Evolutionary conservation across 2,888 invertebrate genomes (phyloP).

Genomic region (Seladonia tumulorum): DNA sequence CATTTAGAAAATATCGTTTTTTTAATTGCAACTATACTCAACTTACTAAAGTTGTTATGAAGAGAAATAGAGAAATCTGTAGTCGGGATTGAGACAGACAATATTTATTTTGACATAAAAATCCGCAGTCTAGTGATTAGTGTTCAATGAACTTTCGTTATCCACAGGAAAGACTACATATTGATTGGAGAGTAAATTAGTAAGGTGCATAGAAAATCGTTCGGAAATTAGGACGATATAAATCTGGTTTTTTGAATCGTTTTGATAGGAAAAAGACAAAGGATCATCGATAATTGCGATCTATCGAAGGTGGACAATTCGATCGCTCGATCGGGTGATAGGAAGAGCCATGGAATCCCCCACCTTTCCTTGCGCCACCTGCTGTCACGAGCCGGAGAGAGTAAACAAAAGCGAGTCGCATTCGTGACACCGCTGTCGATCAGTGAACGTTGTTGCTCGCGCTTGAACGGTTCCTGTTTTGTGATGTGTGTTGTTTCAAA

Average conservation of each 20-base stretch:
- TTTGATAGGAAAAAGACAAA: background rate
- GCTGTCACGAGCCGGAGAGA: constrained; percentile 49
- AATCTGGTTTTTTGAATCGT: background rate
- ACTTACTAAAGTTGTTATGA: no score
- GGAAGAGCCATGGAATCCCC: constrained; percentile 3
- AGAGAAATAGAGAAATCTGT: no score
- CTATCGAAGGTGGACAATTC: background rate
- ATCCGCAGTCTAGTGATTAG: background rate
- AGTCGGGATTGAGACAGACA: no score
- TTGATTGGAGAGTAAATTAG: background rate
- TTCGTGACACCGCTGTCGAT: constrained; percentile 43
- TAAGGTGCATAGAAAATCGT: background rate
- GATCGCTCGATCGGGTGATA: background rate
- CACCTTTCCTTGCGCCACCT: constrained; percentile 43
- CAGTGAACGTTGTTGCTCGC: constrained; percentile 41
- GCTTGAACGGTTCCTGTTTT: constrained; percentile 34
- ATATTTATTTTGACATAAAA: background rate
- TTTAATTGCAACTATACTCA: no score
- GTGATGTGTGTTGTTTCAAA: constrained; percentile 55
- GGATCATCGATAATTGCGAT: background rate
- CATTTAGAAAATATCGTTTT: no score
- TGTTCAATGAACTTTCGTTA: background rate
- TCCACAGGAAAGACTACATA: background rate
- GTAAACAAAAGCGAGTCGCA: constrained; percentile 66
- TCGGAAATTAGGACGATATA: background rate